Evolutionary conservation across 2,888 invertebrate genomes (phyloP), one percentile per base, ranked within the genome.

Genomic region (Julus scandinavius): DNA sequence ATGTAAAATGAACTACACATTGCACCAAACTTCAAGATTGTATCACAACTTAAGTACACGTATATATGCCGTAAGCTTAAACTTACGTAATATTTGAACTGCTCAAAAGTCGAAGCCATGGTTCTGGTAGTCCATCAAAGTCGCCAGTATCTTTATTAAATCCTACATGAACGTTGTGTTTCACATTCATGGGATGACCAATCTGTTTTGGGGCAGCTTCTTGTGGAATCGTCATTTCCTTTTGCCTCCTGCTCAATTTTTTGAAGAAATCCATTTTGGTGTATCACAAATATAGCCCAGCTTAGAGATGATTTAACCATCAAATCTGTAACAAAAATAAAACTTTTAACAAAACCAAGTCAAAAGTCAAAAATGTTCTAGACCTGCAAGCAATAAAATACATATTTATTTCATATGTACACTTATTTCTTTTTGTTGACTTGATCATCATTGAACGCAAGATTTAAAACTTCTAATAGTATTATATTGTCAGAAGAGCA

Each of bases 151-250:
- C 94, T 11, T 95, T 94, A 92, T 98, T 96, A 91, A 95, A 96
- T 90, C 95, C 96, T 41, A 98, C 97, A 92, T 98, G 97, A 91
- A 97, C 95, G 91, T 96, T 95, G 91, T 96, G 96, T 90, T 95
- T 95, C 29, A 98, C 96, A 91, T 96, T 95, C 13, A 96, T 97
- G 1, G 98, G 98, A 90, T 95, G 94, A 2, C 97, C 96, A 89
- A 97, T 97, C 90, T 95, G 91, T 54, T 83, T 83, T 83, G 83
- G 40, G n/a, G 83, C 11, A 20, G 40, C 17, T 38, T 29, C 40
- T 13, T 15, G 40, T 83, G n/a, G 13, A 11, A 15, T 83, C 3
- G 20, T 3, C 11, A 13, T 13, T 29, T 83, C 83, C 83, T 83
- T 83, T n/a, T 83, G 29, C 83, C 17, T 83, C 13, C 20, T 40